Evolutionary conservation across 2,113 vertebrate genomes (phyloP), one percentile per base, ranked within the genome.

Genomic region (Hoplias malabaricus): DNA sequence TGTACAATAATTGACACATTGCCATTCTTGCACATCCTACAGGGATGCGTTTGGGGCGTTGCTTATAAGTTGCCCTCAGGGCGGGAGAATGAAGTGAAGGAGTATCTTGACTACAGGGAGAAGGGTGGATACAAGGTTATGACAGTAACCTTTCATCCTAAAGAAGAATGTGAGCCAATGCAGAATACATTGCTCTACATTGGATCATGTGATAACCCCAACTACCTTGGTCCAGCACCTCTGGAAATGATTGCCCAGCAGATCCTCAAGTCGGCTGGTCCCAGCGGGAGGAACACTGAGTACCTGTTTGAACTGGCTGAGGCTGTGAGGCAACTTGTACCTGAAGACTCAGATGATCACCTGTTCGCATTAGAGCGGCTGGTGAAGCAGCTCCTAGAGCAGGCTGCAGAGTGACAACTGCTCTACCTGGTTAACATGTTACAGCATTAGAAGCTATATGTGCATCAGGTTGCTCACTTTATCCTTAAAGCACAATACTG

Each of bases 1-100:
- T n/a, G n/a, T n/a, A n/a, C n/a, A 36, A 59, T 5, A 50, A 29
- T 2, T 53, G 53, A 69, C n/a, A 4, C 56, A 2, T 53, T 43
- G 14, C 21, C 6, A 7, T 54, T 40, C 10, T 76, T 48, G 16
- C 2, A 7, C 25, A 5, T 78, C 84, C 36, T 63, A 38, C 87
- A 99, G 97, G 95, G 94, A 0, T 95, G 93, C 10, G 98, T 99
- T 54, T 98, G 97, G 97, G 98, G 97, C 31, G 92, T 99, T 42
- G 97, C 96, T 73, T 99, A 99, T 89, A 94, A 92, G 82, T 75
- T 99, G 61, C 98, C 97, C 14, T 89, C 88, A 0, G 97, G 96
- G 75, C 92, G 84, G 59, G 96, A 98, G 86, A 89, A 95, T 48
- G 95, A 98, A 88, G 95, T 99, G 65, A 99, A 98, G 88, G 86